Conservation (phyloP, 1,140 invertebrate genomes). For the Pogonomyrmex californicus region DNA sequence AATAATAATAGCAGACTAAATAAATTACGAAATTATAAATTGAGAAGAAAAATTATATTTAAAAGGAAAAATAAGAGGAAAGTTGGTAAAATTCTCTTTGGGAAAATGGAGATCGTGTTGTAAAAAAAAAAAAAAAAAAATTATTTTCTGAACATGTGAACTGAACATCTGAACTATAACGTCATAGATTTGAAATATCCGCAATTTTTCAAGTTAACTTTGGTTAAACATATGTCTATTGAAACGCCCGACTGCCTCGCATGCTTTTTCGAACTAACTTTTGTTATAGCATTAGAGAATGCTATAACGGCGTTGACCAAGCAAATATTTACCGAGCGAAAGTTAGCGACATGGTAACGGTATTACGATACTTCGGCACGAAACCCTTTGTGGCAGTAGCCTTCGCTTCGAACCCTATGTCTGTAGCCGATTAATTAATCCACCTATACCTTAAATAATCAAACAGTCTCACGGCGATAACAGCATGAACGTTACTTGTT, state of each 20-base stretch:
- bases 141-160: neutral
- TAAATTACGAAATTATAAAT: too few species aligned
- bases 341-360: slow-evolving; percentile 59
- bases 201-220: neutral
- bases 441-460: slow-evolving; percentile 50
- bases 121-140: neutral
- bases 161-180: neutral
- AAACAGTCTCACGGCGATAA: neutral
- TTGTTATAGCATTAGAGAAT: slow-evolving; percentile 37
- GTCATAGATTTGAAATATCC: too few species aligned
- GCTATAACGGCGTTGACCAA: slow-evolving; percentile 16
- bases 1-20: slow-evolving; percentile 15
- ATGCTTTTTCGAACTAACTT: slow-evolving; percentile 37
- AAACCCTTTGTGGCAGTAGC: slow-evolving; percentile 42
- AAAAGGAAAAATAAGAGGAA: neutral
- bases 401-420: slow-evolving; percentile 7
- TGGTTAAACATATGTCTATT: slow-evolving; percentile 17
- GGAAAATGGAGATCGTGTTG: neutral
- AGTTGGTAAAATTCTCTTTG: neutral
- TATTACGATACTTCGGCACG: slow-evolving; percentile 57
- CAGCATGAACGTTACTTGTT: neutral
- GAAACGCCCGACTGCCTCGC: neutral
- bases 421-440: slow-evolving; percentile 50
- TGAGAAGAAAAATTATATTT: neutral
- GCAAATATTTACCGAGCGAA: slow-evolving; percentile 51